Conservation (phyloP, 1,140 invertebrate genomes). For the Orussus abietinus region DNA sequence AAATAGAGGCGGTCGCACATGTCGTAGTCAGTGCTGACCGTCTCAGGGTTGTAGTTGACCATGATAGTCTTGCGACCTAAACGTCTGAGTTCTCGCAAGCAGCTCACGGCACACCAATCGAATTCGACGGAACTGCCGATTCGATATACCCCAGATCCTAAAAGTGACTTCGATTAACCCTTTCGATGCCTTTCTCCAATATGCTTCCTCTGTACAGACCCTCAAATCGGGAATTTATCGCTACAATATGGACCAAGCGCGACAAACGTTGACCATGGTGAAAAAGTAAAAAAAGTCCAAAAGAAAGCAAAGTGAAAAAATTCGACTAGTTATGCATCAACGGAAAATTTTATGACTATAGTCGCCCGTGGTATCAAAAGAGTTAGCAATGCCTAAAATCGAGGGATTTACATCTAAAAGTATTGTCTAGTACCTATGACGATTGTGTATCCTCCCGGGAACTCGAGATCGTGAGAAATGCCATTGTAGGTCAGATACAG, state of each 20-base stretch:
- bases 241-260: too few relatives aligned
- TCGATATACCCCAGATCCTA: conserved; percentile 93
- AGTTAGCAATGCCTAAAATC: too few relatives aligned
- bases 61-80: conserved; percentile 91
- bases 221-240: too few relatives aligned
- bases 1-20: conserved; percentile 99
- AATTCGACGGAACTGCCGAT: conserved; percentile 99
- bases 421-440: conserved; percentile 62
- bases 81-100: conserved; percentile 84
- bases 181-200: background rate
- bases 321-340: too few relatives aligned
- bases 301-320: too few relatives aligned
- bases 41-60: conserved; percentile 99
- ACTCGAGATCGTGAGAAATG: conserved; percentile 78
- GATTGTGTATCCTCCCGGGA: conserved; percentile 76
- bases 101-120: conserved; percentile 99
- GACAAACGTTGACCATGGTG: too few relatives aligned
- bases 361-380: background rate
- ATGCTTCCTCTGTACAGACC: too few relatives aligned
- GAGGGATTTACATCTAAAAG: too few relatives aligned
- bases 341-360: too few relatives aligned
- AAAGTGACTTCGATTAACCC: background rate
- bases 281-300: too few relatives aligned
- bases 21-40: conserved; percentile 99
- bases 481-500: conserved; percentile 97